Percentiles rank a stretch among this genome's conserved stretches.
These are phyloP conservation scores for Patella caerulea DNA, from an alignment of 2,888 invertebrate genomes.

Conservation along the genomic window DNA sequence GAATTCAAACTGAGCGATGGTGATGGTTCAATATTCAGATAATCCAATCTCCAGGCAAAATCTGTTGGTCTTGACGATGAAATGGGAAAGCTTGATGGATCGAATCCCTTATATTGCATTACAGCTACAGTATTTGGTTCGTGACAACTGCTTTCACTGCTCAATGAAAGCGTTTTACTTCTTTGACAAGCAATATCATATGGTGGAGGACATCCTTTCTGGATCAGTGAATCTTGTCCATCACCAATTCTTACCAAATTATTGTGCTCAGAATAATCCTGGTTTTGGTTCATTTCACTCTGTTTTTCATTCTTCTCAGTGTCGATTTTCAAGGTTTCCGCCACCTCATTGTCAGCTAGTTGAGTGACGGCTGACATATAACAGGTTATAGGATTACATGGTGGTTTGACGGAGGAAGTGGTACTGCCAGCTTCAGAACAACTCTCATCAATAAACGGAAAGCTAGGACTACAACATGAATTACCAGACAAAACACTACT, in stretches of 20 bases:
- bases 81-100: neutral
- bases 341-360: neutral
- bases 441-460: neutral
- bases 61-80: conserved; percentile 17
- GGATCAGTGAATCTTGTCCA: neutral
- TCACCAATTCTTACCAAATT: neutral
- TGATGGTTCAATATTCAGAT: conserved; percentile 33
- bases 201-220: neutral
- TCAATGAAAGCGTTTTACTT: neutral
- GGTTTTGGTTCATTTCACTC: neutral
- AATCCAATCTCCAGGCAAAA: conserved; percentile 32
- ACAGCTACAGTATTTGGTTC: no score
- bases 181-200: neutral
- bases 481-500: neutral
- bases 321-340: neutral
- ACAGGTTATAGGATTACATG: neutral
- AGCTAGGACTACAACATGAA: neutral
- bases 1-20: conserved; percentile 17
- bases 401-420: neutral
- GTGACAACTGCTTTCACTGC: no score
- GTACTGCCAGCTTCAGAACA: neutral
- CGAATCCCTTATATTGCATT: no score
- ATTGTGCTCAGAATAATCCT: no score
- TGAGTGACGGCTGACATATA: neutral
- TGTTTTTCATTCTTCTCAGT: neutral